Evolutionary conservation across 2,797 vertebrate genomes (phyloP).

Genomic region (Liparis tanakae): DNA sequence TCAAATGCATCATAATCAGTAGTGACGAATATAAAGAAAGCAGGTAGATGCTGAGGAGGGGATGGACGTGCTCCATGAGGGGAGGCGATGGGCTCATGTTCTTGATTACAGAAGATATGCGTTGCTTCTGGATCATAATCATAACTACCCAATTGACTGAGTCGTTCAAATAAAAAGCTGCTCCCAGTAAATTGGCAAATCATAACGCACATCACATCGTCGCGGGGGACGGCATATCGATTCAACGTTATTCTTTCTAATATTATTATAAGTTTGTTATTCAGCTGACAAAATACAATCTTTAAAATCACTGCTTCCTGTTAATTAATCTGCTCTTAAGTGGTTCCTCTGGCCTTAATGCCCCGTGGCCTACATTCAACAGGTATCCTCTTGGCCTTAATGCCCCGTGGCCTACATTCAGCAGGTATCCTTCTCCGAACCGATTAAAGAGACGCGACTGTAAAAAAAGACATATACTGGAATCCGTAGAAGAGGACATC

Average conservation of each 20-base stretch:
- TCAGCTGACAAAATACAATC: neutral
- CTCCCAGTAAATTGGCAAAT: neutral
- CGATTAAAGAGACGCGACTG: neutral
- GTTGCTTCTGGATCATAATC: neutral
- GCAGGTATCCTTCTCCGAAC: conserved; percentile 7
- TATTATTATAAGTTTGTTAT: neutral
- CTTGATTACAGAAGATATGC: neutral
- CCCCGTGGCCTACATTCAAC: neutral
- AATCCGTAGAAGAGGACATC: neutral
- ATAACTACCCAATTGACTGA: no score
- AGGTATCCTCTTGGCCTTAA: conserved; percentile 2
- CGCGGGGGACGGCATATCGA: neutral
- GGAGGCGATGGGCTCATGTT: neutral
- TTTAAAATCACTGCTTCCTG: neutral
- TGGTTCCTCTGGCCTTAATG: neutral
- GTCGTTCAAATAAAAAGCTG: no score
- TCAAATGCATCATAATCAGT: neutral
- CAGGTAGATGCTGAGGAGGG: neutral
- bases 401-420: neutral
- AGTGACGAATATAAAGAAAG: no score
- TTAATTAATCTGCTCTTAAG: neutral
- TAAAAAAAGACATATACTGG: neutral
- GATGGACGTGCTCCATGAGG: no score
- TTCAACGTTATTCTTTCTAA: neutral
- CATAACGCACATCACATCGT: neutral